Base-by-base conservation (phyloP, 30 jellyfish, hydroid and myxozoan species). In the Turritopsis rubra region DNA sequence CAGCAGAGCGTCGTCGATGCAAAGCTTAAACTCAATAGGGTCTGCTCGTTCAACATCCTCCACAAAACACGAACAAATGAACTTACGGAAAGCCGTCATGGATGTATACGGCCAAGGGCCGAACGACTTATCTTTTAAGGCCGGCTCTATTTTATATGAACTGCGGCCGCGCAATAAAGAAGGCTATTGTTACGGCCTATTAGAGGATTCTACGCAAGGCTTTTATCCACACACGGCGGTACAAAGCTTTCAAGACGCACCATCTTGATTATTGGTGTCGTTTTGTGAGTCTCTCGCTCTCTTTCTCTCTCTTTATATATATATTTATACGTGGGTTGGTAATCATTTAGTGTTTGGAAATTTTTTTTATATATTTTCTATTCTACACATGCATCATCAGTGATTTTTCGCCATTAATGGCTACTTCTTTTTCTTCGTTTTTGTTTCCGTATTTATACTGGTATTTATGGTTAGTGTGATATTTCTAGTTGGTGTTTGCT, bases 31-130 rank as follows among this genome's bases (percentile, higher is more conserved):
- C 60, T 82, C 88, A 18, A 29, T 71, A 16, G 75, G 73, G 17
- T 81, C 88, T 4, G 70, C 88, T 28, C 88, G 88, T n/a, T 82
- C 88, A 18, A 82, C 75, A 3, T 21, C 85, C 22, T 82, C 88
- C 0, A 16, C 88, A 18, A 82, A 82, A 72, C 88, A 65, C 85
- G 88, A 82, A 24, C 88, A 82, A 52, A 66, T 65, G 85, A 82
- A 82, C n/a, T 52, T 82, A 4, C 41, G 85, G 16, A 66, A 65
- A 16, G 88, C 88, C 76, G 72, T 82, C 18, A 52, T 66, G 84
- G 72, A 82, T 54, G 88, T 82, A 8, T 31, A 65, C 31, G 88
- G 82, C 66, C 70, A 71, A 23, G 75, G 82, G 18, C 70, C 75
- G 13, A 18, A 82, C 41, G 88, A 82, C 24, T 70, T 82, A n/a